Percentiles rank a stretch among this genome's conserved stretches.
Conservation (phyloP, 2,888 invertebrate genomes). For the Octonoba sinensis region DNA sequence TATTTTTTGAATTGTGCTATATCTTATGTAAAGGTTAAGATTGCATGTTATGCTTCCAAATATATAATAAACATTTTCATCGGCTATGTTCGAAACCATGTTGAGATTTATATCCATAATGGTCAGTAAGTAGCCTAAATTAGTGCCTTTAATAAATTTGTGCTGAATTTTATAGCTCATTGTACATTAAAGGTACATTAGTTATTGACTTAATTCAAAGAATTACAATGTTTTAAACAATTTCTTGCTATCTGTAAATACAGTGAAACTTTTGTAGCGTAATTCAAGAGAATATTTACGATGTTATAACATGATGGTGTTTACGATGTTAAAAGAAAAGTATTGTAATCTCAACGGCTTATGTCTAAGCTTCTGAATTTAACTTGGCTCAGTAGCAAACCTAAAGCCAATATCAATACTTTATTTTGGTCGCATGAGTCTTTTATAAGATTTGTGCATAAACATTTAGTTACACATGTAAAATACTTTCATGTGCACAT, state of each 20-base stretch:
- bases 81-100: conserved; percentile 4
- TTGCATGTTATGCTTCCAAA: neutral
- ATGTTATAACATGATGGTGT: neutral
- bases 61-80: neutral
- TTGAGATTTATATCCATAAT: neutral
- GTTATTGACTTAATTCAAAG: too few relatives aligned
- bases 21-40: too few relatives aligned
- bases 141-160: neutral
- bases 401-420: conserved; percentile 39
- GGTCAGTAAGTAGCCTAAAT: conserved; percentile 25
- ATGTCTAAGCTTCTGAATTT: conserved; percentile 29
- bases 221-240: too few relatives aligned
- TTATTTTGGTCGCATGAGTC: conserved; percentile 52
- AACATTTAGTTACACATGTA: conserved; percentile 21
- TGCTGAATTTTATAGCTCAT: neutral
- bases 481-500: too few relatives aligned
- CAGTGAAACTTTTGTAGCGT: too few relatives aligned
- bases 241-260: too few relatives aligned
- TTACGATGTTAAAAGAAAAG: neutral
- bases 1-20: too few relatives aligned
- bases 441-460: conserved; percentile 49
- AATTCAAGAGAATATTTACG: too few relatives aligned
- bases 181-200: too few relatives aligned
- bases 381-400: conserved; percentile 18
- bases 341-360: conserved; percentile 9